Evolutionary conservation across 2,888 invertebrate species (phyloP), one percentile per base, ranked within the genome.

Genomic region (Hypomecis atomaria): DNA sequence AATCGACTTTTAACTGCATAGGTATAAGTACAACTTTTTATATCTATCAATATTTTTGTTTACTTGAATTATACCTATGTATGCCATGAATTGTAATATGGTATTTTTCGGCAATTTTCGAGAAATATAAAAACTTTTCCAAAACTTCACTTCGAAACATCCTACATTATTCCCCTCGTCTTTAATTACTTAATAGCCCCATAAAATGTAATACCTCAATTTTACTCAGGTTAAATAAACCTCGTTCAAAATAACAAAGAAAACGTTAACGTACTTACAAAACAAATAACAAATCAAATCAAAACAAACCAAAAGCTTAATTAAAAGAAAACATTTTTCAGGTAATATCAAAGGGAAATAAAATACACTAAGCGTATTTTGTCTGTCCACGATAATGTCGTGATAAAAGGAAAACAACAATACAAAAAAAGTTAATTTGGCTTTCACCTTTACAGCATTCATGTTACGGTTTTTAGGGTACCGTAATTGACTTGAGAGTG

Each of bases 311-410:
- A 10, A 40, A 40, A 52, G 52, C 52, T 40, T 52, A 52, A 52
- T 52, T 40, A 52, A 52, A 52, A 52, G 52, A 52, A 52, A 52
- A 52, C 40, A 23, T 52, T 52, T 50, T 42, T 9, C 40, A 10
- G 52, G 52, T 40, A 52, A 42, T n/a, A 52, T 52, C 52, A 52
- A 52, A 52, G 52, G 40, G 40, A 52, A 23, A 50, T 50, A 38
- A 38, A 52, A 52, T 10, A 52, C 10, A 52, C 52, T 52, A 52
- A 52, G 52, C 52, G 52, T 50, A 38, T 52, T 52, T 52, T 33
- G 52, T 33, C 40, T 33, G 33, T 42, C 40, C 52, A 52, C 52
- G 37, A 55, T 55, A 55, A 55, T 13, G 8, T 43, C 4, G 37
- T 13, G 13, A 45, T 13, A 44, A 45, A 45, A 55, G 37, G 37